These are phyloP conservation scores for Ecliptopera silaceata DNA, from an alignment of 2,888 invertebrate species.

Conservation along the genomic window DNA sequence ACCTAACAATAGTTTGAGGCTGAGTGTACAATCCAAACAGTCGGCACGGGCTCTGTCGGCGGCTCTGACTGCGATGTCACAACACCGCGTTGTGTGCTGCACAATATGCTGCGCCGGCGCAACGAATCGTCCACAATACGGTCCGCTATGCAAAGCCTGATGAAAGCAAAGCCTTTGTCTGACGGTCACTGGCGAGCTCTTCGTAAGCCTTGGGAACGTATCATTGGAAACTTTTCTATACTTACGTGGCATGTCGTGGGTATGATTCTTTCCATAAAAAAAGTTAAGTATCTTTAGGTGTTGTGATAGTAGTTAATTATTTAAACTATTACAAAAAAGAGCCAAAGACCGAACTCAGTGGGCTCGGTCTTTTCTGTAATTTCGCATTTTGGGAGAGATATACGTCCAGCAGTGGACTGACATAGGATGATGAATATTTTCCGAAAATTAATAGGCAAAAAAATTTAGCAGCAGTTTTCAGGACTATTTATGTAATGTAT, in stretches of 20 bases:
- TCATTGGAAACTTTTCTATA: neutral
- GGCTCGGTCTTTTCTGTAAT: too few species aligned
- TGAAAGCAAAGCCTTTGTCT: conserved; percentile 55
- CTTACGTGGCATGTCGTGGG: neutral
- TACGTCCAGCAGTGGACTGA: too few species aligned
- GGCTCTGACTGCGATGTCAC: conserved; percentile 69
- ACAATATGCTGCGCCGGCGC: conserved; percentile 55
- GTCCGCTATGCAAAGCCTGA: conserved; percentile 54
- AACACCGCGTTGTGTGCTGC: conserved; percentile 48
- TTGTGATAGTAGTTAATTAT: too few species aligned
- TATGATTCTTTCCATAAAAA: too few species aligned
- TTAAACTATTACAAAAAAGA: too few species aligned
- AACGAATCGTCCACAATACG: conserved; percentile 72
- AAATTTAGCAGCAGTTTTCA: too few species aligned
- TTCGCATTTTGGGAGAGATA: too few species aligned
- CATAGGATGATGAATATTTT: too few species aligned
- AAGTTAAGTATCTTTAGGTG: too few species aligned
- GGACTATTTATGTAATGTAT: too few species aligned
- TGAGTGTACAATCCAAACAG: conserved; percentile 73
- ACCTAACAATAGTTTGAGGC: neutral
- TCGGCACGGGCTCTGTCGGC: conserved; percentile 73
- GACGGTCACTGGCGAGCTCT: conserved; percentile 46
- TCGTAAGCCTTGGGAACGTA: conserved; percentile 6
- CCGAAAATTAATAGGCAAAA: too few species aligned
- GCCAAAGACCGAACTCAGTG: too few species aligned